Conservation (phyloP, 92 coral and sea anemone species). For the Heliopora coerulea region DNA sequence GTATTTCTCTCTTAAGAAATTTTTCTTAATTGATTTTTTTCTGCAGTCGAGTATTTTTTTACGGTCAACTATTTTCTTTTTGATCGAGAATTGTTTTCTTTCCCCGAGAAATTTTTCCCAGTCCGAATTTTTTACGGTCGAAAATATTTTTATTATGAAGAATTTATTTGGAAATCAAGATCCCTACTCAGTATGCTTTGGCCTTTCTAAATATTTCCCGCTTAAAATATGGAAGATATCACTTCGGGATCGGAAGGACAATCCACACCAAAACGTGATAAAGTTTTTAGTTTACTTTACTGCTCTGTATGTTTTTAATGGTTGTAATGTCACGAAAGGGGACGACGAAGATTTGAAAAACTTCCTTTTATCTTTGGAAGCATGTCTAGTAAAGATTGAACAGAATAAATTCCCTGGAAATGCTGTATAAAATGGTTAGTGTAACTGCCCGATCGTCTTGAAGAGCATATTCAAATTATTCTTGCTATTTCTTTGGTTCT, state of each 20-base stretch:
- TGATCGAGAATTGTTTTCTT: constrained; percentile 5
- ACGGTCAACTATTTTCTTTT: constrained; percentile 1
- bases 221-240: neutral
- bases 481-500: constrained; percentile 17
- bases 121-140: constrained; percentile 12
- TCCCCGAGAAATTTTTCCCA: neutral
- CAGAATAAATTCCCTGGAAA: constrained; percentile 3
- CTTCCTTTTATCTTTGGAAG: neutral
- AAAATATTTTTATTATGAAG: neutral
- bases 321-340: neutral
- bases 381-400: constrained; percentile 4
- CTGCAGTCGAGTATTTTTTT: constrained; percentile 5
- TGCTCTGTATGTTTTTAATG: neutral
- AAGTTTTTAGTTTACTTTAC: neutral
- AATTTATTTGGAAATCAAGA: constrained; percentile 6
- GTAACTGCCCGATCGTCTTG: constrained; percentile 10
- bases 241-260: no score
- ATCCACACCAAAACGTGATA: neutral
- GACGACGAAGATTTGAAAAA: neutral
- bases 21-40: neutral
- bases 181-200: neutral
- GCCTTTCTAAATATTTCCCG: no score
- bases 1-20: neutral
- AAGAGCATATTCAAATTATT: constrained; percentile 38
- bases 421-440: neutral